Conservation (phyloP, 2,888 invertebrate genomes). For the Agrochola macilenta region DNA sequence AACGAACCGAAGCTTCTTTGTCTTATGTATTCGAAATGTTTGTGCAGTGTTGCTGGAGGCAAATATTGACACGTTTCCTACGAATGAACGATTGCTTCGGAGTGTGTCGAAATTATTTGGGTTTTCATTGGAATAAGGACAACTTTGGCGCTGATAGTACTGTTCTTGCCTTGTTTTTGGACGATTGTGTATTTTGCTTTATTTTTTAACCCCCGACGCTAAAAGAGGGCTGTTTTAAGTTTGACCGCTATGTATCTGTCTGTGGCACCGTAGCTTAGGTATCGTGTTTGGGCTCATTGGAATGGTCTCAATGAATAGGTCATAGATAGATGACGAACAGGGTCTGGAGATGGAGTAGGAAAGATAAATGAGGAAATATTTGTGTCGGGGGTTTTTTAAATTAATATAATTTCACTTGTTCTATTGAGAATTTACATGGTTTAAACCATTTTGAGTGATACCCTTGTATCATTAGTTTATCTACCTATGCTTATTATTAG, state of each 20-base stretch:
- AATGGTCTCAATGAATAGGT: too few relatives aligned
- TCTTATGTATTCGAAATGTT: constrained; percentile 68
- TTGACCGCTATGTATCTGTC: too few relatives aligned
- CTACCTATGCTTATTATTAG: background rate
- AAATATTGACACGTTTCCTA: constrained; percentile 79
- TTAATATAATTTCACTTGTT: too few relatives aligned
- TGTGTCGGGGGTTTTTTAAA: too few relatives aligned
- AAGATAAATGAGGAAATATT: too few relatives aligned
- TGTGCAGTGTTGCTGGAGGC: constrained; percentile 65
- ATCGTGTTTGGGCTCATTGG: too few relatives aligned
- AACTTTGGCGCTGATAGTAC: constrained; percentile 15
- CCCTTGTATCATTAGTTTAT: background rate
- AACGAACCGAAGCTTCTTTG: constrained; percentile 74
- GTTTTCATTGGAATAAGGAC: constrained; percentile 25
- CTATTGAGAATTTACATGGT: background rate
- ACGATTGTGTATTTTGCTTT: background rate
- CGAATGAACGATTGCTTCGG: constrained; percentile 52
- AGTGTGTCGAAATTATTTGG: constrained; percentile 42
- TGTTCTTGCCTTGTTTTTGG: constrained; percentile 2
- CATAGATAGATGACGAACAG: too few relatives aligned
- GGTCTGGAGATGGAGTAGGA: too few relatives aligned
- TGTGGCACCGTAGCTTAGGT: too few relatives aligned
- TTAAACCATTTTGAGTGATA: too few relatives aligned
- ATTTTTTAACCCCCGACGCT: too few relatives aligned
- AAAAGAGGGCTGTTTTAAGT: too few relatives aligned